Percentiles rank a stretch among this genome's conserved stretches.
Conservation (phyloP, 1,140 invertebrate genomes). For the Penaeus vannamei region DNA sequence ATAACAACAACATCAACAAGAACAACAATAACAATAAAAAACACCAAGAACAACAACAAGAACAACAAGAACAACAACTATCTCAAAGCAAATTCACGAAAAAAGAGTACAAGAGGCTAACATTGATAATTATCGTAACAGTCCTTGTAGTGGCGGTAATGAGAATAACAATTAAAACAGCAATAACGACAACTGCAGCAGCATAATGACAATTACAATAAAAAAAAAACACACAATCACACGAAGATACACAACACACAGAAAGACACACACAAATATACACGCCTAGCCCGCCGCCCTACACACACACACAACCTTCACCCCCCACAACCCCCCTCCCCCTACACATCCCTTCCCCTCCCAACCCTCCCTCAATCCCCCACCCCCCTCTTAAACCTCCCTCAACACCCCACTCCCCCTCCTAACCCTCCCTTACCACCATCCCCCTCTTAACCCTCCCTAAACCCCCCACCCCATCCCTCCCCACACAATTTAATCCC, state of each 20-base stretch:
- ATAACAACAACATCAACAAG: no score
- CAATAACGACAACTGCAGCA: no score
- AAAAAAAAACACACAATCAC: neutral
- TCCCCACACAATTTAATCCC: neutral
- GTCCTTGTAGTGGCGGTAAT: no score
- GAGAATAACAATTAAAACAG: no score
- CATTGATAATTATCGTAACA: no score
- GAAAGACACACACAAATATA: neutral
- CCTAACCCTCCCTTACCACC: slow-evolving; percentile 85
- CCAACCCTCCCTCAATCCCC: slow-evolving; percentile 83
- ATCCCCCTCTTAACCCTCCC: neutral
- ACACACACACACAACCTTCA: neutral
- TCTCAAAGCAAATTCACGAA: no score
- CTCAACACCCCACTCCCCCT: neutral
- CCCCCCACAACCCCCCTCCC: neutral
- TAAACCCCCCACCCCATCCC: neutral
- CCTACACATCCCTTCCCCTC: neutral
- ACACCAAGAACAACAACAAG: no score
- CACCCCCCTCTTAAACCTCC: slow-evolving; percentile 70
- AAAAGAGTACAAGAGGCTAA: no score
- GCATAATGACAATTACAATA: no score
- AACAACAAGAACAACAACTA: no score
- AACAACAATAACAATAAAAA: no score
- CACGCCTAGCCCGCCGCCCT: neutral
- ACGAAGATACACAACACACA: neutral